These are phyloP conservation scores for Clanis bilineata DNA, from an alignment of 2,888 invertebrate species.

Conservation along the genomic window DNA sequence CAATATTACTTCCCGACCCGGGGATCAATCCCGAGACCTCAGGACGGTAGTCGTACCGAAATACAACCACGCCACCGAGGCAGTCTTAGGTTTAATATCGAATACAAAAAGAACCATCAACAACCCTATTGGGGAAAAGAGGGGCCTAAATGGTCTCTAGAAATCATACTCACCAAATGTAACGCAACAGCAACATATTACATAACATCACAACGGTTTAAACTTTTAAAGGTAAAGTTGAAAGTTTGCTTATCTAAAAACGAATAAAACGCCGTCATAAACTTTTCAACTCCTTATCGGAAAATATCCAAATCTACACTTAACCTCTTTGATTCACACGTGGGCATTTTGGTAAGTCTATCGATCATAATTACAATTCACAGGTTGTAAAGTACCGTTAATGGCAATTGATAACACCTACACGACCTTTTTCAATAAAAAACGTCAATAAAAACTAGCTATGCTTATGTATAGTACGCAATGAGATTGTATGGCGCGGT, in stretches of 20 bases:
- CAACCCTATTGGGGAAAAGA: too few relatives aligned
- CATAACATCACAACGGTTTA: too few relatives aligned
- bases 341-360: neutral
- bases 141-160: too few relatives aligned
- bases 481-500: conserved; percentile 13
- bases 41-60: too few relatives aligned
- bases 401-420: conserved; percentile 28
- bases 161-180: too few relatives aligned
- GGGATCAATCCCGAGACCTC: too few relatives aligned
- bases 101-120: too few relatives aligned
- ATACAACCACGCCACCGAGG: too few relatives aligned
- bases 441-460: conserved; percentile 22
- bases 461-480: conserved; percentile 23
- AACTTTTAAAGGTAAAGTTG: neutral
- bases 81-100: too few relatives aligned
- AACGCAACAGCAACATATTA: too few relatives aligned
- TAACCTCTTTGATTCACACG: conserved; percentile 5
- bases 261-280: neutral
- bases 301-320: neutral
- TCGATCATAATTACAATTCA: conserved; percentile 17
- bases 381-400: conserved; percentile 22
- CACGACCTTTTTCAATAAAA: conserved; percentile 24
- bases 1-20: too few relatives aligned
- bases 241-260: neutral
- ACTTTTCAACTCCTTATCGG: neutral